Conservation (phyloP, 2,888 invertebrate genomes). For the Agonum fuliginosum region DNA sequence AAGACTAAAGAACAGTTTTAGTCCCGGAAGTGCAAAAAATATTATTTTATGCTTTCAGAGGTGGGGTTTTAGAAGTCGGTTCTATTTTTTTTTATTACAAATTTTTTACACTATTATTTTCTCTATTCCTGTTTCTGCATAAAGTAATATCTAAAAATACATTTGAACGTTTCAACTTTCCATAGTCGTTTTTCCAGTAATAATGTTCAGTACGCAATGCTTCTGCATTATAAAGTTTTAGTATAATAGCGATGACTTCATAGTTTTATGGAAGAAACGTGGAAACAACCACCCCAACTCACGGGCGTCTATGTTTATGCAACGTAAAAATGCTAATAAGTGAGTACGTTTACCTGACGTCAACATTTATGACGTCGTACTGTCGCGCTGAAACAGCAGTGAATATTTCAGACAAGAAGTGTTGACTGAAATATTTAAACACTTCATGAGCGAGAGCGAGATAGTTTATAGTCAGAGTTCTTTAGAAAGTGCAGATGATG, state of each 20-base stretch:
- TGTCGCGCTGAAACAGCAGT: slow-evolving; percentile 16
- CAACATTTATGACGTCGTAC: slow-evolving; percentile 19
- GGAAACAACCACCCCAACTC: not conserved
- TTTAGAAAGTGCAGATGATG: not conserved
- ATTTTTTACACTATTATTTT: too few species aligned
- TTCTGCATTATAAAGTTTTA: not conserved
- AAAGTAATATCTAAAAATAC: too few species aligned
- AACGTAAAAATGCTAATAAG: slow-evolving; percentile 35
- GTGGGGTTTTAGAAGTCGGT: too few species aligned
- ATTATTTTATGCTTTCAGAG: too few species aligned
- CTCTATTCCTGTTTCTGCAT: too few species aligned
- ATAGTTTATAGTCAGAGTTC: not conserved
- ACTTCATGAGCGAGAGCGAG: slow-evolving; percentile 25
- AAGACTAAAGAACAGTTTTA: too few species aligned
- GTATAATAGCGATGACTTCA: not conserved
- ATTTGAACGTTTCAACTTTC: too few species aligned
- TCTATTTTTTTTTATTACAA: too few species aligned
- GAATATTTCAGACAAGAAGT: slow-evolving; percentile 22
- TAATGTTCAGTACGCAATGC: not conserved
- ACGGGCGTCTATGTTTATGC: slow-evolving; percentile 8
- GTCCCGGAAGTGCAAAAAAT: too few species aligned
- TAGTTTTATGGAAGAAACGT: slow-evolving; percentile 7
- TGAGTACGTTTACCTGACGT: slow-evolving; percentile 36
- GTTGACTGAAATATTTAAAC: slow-evolving; percentile 36
- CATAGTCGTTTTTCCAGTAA: not conserved